Evolutionary conservation across 2,888 invertebrate species (phyloP), one percentile per base, ranked within the genome.

Genomic region (Agrenia bidenticulata): DNA sequence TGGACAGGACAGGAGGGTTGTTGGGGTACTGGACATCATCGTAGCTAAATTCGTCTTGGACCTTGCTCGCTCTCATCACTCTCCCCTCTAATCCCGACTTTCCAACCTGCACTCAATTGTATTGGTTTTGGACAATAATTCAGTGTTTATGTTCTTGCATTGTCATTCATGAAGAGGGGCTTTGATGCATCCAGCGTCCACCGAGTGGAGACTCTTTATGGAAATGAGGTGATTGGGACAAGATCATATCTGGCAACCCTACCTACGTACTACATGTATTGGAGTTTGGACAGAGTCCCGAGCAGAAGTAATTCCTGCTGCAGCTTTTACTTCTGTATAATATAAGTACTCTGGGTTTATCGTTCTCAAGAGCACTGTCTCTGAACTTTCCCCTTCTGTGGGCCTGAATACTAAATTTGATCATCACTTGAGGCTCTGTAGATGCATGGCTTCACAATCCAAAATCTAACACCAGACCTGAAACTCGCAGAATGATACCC

Each of bases 71-170:
- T 45, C 41, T 39, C 53, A 39, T 61, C 53, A 27, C 41, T 39
- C 11, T 24, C 21, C 26, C 32, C 42, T 41, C 27, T 11, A 4
- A 11, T 7, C 4, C 32, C 55, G 37, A 21, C 37, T 63, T 27
- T 37, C 32, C 49, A 45, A 42, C 45, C 50, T 32, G 49, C 63
- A 63, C 57, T 57, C 57, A 57, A 39, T 56, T 24, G 49, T 63
- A 63, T 62, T 57, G 57, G 27, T 63, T 63, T 42, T 53, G 54
- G 57, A 45, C 32, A 57, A 56, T 63, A 63, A 45, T 63, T 57
- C 54, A 63, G 32, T 37, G 50, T 56, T 63, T 49, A 63, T 49
- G 63, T 63, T n/a, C 49, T 19, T 15, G 58, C 58, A 60, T 62
- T 65, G 45, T 65, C 63, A 69, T 63, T 65, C 45, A 5, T 45